A percentile compares a stretch with the other conserved stretches of the same genome.
Evolutionary conservation across 30 jellyfish, hydroid and myxozoan species (phyloP).

Genomic region (Hydractinia symbiolongicarpus): DNA sequence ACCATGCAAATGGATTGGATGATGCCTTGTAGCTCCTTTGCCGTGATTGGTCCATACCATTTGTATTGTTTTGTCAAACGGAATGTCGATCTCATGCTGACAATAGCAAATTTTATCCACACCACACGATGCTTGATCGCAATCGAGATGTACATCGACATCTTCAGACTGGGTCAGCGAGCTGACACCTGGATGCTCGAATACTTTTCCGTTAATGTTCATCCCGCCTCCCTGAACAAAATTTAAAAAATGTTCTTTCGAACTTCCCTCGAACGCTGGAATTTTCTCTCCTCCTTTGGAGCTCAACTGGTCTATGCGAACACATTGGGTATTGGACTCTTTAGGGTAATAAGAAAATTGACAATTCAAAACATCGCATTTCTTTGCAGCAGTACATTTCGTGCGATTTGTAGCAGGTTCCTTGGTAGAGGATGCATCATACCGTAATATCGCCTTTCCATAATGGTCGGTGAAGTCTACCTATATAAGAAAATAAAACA

Average conservation of each 20-base stretch:
- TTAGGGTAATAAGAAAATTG: constrained; percentile 70
- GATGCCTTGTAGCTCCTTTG: constrained; percentile 32
- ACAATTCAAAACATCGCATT: constrained; percentile 74
- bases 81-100: constrained; percentile 38
- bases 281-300: constrained; percentile 50
- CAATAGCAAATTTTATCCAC: constrained; percentile 72
- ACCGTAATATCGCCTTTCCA: constrained; percentile 63
- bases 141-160: constrained; percentile 48
- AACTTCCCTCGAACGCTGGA: constrained; percentile 56
- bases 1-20: constrained; percentile 49
- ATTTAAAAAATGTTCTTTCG: constrained; percentile 62
- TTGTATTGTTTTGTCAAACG: constrained; percentile 29
- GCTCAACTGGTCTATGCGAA: constrained; percentile 53
- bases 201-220: constrained; percentile 66
- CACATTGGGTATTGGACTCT: constrained; percentile 43
- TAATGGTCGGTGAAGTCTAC: constrained; percentile 25
- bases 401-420: constrained; percentile 48
- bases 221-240: constrained; percentile 72
- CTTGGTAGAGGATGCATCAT: constrained; percentile 39
- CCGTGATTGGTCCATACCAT: constrained; percentile 51
- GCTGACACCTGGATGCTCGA: constrained; percentile 78
- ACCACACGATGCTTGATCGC: constrained; percentile 72
- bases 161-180: constrained; percentile 71
- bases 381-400: constrained; percentile 43
- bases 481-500: constrained; percentile 2